Evolutionary conservation across 1,140 invertebrate genomes (phyloP).

Genomic region (Vanessa tameamea): DNA sequence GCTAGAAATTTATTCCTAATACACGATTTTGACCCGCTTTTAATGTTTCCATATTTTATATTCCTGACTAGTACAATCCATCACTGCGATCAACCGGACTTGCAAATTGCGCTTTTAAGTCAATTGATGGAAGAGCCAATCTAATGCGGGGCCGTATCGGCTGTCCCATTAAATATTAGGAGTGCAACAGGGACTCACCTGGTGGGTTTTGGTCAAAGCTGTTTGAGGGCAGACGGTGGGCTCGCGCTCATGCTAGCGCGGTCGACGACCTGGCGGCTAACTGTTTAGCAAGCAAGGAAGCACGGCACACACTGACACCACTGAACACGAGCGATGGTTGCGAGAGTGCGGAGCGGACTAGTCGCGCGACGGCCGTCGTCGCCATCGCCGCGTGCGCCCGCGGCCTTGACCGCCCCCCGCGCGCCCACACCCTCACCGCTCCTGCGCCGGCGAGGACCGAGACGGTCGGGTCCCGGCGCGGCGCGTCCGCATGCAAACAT

Average conservation of each 20-base stretch:
- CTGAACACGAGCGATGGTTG: constrained; percentile 29
- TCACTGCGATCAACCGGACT: neutral
- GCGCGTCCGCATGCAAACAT: neutral
- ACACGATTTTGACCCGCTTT: constrained; percentile 5
- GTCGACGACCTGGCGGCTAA: constrained; percentile 66
- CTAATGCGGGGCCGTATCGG: neutral
- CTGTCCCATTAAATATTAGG: neutral
- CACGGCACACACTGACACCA: constrained; percentile 54
- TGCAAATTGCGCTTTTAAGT: constrained; percentile 15
- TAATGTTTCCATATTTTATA: constrained; percentile 4
- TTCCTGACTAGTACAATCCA: constrained; percentile 18
- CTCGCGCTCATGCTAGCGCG: constrained; percentile 67
- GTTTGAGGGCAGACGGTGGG: constrained; percentile 45
- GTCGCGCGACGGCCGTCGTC: constrained; percentile 35
- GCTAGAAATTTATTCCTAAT: neutral
- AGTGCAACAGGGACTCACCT: constrained; percentile 50
- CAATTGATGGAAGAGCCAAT: neutral
- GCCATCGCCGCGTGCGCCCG: constrained; percentile 53
- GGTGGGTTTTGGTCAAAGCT: constrained; percentile 54
- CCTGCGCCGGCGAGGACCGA: neutral
- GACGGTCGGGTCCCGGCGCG: too few species aligned
- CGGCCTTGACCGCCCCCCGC: constrained; percentile 66
- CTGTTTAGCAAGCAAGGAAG: constrained; percentile 48
- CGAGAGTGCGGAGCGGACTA: constrained; percentile 51
- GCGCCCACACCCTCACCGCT: neutral